Evolutionary conservation across 2,113 vertebrate species (phyloP), one percentile per base, ranked within the genome.

Genomic region (Tachysurus vachellii): DNA sequence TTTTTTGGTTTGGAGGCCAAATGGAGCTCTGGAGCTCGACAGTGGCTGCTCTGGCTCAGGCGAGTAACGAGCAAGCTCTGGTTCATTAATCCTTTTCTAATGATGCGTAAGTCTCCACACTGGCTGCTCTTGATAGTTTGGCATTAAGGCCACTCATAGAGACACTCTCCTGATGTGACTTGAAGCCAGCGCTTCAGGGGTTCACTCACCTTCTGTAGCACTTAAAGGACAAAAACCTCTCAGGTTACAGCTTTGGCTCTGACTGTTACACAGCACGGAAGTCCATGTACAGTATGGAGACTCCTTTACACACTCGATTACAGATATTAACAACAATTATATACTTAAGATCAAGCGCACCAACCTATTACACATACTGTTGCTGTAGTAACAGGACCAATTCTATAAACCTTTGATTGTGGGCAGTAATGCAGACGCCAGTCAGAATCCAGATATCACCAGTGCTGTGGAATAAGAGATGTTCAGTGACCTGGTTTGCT

Each of bases 81-180:
- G 57, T 83, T 87, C 77, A 81, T 83, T 82, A 85, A 88, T 90
- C 79, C 85, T 70, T 77, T 86, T 85, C 80, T 88, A 88, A 88
- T 87, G 85, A 85, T 79, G 81, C 61, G 31, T 85, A 56, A 83
- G 76, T 64, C 10, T 64, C 50, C 66, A 42, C 61, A 54, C 85
- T 66, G 76, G 79, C 86, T 70, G 53, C 44, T 80, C 26, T 66
- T 80, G 44, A 86, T 80, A 54, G 5, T 80, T 66, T 86, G 44
- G 62, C 79, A 68, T 68, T 76, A 68, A 79, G 79, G 19, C 36
- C 26, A 28, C 47, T 85, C 54, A 88, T 82, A 54, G 53, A 76
- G 79, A 85, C 62, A 26, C 71, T 59, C 56, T 86, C 54, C 75
- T 71, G 70, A 44, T 61, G 59, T 11, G 53, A 5, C n/a, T 16